Percentiles rank a stretch among this genome's conserved stretches.
Conservation (phyloP, 2,888 invertebrate species). For the Hypercompe scribonia region DNA sequence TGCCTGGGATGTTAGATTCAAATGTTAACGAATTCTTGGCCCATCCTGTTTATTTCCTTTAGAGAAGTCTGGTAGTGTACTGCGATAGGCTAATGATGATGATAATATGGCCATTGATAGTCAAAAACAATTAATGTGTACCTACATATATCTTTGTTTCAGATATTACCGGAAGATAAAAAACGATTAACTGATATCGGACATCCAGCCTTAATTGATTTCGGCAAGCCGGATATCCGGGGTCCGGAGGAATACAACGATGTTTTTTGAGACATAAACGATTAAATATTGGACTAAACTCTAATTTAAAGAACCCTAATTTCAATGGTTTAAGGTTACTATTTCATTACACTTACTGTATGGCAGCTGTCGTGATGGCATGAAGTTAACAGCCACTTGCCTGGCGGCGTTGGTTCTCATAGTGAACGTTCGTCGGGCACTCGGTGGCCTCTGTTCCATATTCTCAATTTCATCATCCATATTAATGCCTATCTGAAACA, state of each 20-base stretch:
- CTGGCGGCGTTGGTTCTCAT: conserved; percentile 71
- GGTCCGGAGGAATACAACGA: not conserved
- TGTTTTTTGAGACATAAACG: not conserved
- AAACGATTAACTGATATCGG: too few relatives aligned
- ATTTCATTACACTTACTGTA: conserved; percentile 64
- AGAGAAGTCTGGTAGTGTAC: too few relatives aligned
- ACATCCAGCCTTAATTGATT: too few relatives aligned
- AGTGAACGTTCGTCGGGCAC: conserved; percentile 65
- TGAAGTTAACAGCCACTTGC: conserved; percentile 80
- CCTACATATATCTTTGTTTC: not conserved
- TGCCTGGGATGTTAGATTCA: too few relatives aligned
- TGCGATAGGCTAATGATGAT: too few relatives aligned
- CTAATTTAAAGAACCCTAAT: too few relatives aligned
- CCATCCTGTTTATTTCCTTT: too few relatives aligned
- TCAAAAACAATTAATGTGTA: not conserved
- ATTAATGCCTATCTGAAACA: conserved; percentile 16
- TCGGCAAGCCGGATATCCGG: too few relatives aligned
- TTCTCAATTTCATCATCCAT: conserved; percentile 65
- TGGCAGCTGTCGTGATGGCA: conserved; percentile 80
- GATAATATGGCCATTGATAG: not conserved
- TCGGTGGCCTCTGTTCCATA: conserved; percentile 60
- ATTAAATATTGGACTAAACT: not conserved
- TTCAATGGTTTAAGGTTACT: not conserved
- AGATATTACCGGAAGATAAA: too few relatives aligned
- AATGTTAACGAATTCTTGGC: too few relatives aligned